Evolutionary conservation across 2,888 invertebrate species (phyloP), one percentile per base, ranked within the genome.

Genomic region (Eulithis testata): DNA sequence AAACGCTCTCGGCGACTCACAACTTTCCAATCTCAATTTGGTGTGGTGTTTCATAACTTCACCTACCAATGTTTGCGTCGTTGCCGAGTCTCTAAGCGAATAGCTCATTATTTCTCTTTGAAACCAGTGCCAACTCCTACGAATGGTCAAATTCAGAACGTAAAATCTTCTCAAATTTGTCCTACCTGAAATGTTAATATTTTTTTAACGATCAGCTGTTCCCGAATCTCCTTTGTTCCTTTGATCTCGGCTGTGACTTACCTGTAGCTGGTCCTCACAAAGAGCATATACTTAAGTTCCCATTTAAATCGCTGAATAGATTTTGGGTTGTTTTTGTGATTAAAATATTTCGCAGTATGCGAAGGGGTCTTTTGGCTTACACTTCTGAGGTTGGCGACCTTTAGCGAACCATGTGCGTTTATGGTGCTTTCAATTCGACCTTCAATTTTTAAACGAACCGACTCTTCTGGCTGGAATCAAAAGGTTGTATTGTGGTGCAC

Each of bases 21-120:
- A 85, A 87, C 82, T 85, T 85, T 54, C 73, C 79, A 78, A 81
- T 83, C 77, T 78, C 72, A 73, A 63, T 71, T 67, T 71, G 74
- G 78, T 79, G 74, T 79, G 77, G 73, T 68, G 70, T 84, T 83
- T 79, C 77, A 79, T 77, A 76, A 78, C 75, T 75, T 63, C 63
- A 60, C 71, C 70, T 63, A 27, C 50, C 67, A 65, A 51, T 78
- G 76, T 78, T 77, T 77, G 75, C 65, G 61, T 68, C 31, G 31
- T 31, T 9, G 40, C 9, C 70, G 74, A 76, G 74, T 75, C 59
- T 47, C 52, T 53, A 53, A 54, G 44, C 4, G 8, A 47, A 5
- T 36, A 55, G 43, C 51, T 36, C 44, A 55, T 55, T 55, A 52
- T 36, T 11, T 55, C 59, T 40, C 54, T 55, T 66, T 66, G 53